These are phyloP conservation scores for Drosophila koepferae DNA, from an alignment of 2,888 invertebrate species.

Conservation along the genomic window DNA sequence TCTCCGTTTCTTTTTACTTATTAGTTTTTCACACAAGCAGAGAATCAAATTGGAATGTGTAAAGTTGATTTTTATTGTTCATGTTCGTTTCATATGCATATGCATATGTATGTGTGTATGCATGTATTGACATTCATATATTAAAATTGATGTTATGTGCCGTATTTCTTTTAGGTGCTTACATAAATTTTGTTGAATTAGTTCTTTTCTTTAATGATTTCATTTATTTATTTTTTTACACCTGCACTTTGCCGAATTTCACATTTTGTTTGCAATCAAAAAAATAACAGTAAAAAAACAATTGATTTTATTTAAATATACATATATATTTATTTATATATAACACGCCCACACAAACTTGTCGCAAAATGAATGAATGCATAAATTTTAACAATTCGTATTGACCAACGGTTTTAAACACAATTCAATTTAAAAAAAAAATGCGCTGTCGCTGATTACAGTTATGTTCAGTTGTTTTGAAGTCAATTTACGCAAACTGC, in stretches of 20 bases:
- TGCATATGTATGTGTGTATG: not conserved
- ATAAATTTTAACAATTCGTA: constrained; percentile 42
- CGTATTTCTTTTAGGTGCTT: constrained; percentile 47
- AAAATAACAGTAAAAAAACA: constrained; percentile 26
- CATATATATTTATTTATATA: not conserved
- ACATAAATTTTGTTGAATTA: constrained; percentile 51
- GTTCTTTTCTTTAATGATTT: constrained; percentile 20
- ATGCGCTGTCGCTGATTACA: constrained; percentile 43
- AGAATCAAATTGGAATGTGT: constrained; percentile 72
- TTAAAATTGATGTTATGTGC: constrained; percentile 35
- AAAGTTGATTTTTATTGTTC: constrained; percentile 48
- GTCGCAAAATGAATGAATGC: constrained; percentile 5
- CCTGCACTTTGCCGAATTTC: constrained; percentile 34
- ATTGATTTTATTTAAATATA: constrained; percentile 2
- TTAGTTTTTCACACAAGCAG: constrained; percentile 71
- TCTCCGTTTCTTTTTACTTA: constrained; percentile 52
- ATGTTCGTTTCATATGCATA: constrained; percentile 23
- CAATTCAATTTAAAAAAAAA: constrained; percentile 40
- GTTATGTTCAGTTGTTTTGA: constrained; percentile 47
- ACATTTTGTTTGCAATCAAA: constrained; percentile 28
- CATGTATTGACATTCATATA: constrained; percentile 12
- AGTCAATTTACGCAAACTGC: constrained; percentile 68
- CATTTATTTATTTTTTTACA: constrained; percentile 24
- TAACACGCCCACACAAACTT: constrained; percentile 30
- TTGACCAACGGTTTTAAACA: constrained; percentile 44